These are phyloP conservation scores for Chironomus tepperi DNA, from an alignment of 1,140 invertebrate genomes.

Conservation along the genomic window DNA sequence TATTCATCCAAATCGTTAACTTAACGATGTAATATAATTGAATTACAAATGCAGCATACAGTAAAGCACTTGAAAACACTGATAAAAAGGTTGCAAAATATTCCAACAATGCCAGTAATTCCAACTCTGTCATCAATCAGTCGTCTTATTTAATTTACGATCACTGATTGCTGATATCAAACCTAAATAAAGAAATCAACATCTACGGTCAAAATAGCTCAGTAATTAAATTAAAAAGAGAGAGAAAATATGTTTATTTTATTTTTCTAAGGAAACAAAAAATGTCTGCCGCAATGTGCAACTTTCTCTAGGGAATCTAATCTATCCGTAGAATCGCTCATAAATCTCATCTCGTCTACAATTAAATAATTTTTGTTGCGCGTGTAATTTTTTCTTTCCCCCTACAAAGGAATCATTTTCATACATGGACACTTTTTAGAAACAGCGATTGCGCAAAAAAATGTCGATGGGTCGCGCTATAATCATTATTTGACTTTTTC, in stretches of 20 bases:
- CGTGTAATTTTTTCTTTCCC: not conserved
- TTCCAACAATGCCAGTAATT: no score
- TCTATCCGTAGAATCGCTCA: not conserved
- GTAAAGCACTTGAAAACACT: no score
- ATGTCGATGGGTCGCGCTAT: not conserved
- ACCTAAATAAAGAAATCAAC: not conserved
- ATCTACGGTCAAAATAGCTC: not conserved
- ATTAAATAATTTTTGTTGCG: not conserved
- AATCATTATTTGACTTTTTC: not conserved
- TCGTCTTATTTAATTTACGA: no score
- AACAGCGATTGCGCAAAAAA: constrained; percentile 11
- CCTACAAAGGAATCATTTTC: not conserved
- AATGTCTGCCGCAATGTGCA: no score
- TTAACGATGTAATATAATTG: no score
- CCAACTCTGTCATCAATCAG: no score
- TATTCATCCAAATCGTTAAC: no score
- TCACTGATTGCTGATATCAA: no score
- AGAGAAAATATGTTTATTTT: not conserved
- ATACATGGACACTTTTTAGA: constrained; percentile 13
- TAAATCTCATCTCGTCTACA: not conserved
- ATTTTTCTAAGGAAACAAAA: not conserved
- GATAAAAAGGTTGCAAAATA: no score
- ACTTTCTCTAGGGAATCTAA: no score
- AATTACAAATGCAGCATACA: no score
- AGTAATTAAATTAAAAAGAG: not conserved